Base-by-base conservation (phyloP, 1,140 invertebrate species). In the Calephelis virginiensis region DNA sequence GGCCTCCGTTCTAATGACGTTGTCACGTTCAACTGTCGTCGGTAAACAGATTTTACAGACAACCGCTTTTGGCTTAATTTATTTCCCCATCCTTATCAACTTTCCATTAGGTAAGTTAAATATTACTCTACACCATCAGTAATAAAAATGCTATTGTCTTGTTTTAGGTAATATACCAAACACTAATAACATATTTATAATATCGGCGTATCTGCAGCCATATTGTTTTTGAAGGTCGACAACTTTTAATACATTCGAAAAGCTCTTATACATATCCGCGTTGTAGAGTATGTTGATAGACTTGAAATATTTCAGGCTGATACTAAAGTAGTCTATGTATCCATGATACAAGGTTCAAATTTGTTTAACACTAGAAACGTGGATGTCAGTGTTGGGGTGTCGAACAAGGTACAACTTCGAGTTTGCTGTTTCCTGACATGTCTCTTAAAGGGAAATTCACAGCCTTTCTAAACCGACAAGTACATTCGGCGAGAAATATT, bases 191-290 rank as follows among this genome's bases (percentile, higher is more conserved):
- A 56, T 14, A 14, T 13, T 56, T 14, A 50, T 50, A 47, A 53
- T 17, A 10, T 17, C 14, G 12, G 14, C 17, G 49, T 28, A 14
- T 53, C 17, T 53, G 50, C 56, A 66, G 50, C 63, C 53, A 70
- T 63, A 68, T 49, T 63, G 64, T 70, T 67, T 74, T 75, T 73
- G 82, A 89, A 87, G 86, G 86, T 75, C 67, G 80, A 81, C 83
- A 77, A 82, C 78, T 76, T 77, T 81, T 77, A 73, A 72, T 72
- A 73, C 79, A 67, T 85, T 86, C 82, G 77, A 86, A 83, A 87
- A 86, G 78, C 75, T 83, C 68, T 68, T 73, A 72, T 82, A 68
- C 69, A 80, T 68, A 83, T 89, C 85, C 83, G 86, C 76, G 75
- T 88, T 81, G 72, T 71, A 75, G 64, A 68, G 73, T 62, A 48